Evolutionary conservation across 2,888 invertebrate genomes (phyloP).

Genomic region (Lycia hirtaria): DNA sequence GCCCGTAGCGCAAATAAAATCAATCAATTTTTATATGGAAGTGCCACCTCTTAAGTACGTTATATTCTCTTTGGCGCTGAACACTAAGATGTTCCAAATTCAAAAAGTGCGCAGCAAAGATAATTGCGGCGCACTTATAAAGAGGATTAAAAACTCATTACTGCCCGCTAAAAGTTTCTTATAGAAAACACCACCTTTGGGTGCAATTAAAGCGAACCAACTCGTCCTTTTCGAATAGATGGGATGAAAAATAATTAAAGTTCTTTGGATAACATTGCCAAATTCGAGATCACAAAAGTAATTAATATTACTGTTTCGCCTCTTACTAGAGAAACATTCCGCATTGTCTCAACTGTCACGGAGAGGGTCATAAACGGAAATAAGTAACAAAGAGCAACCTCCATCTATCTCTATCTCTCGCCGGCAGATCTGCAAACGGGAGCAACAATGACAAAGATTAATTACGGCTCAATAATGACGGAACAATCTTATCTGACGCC

Average conservation of each 20-base stretch:
- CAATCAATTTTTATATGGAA: too few relatives aligned
- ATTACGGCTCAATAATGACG: conserved; percentile 73
- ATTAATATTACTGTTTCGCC: conserved; percentile 35
- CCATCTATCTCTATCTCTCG: conserved; percentile 50
- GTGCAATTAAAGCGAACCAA: too few relatives aligned
- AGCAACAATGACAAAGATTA: conserved; percentile 75
- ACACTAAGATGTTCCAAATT: too few relatives aligned
- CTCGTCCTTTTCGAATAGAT: too few relatives aligned
- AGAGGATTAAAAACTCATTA: too few relatives aligned
- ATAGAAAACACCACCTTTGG: too few relatives aligned
- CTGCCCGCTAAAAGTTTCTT: too few relatives aligned
- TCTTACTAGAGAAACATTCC: conserved; percentile 29
- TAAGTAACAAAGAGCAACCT: conserved; percentile 47
- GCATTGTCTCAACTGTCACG: conserved; percentile 38
- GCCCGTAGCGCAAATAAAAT: too few relatives aligned
- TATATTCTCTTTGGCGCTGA: too few relatives aligned
- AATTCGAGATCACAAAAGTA: conserved; percentile 32
- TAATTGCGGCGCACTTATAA: too few relatives aligned
- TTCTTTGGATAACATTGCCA: conserved; percentile 16
- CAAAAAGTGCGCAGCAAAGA: too few relatives aligned
- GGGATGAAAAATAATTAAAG: conserved; percentile 8
- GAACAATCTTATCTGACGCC: conserved; percentile 68
- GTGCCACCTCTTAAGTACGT: too few relatives aligned
- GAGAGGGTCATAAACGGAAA: conserved; percentile 47
- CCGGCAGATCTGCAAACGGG: conserved; percentile 63